Evolutionary conservation across 1,140 invertebrate species (phyloP).

Genomic region (Holotrichia oblita): DNA sequence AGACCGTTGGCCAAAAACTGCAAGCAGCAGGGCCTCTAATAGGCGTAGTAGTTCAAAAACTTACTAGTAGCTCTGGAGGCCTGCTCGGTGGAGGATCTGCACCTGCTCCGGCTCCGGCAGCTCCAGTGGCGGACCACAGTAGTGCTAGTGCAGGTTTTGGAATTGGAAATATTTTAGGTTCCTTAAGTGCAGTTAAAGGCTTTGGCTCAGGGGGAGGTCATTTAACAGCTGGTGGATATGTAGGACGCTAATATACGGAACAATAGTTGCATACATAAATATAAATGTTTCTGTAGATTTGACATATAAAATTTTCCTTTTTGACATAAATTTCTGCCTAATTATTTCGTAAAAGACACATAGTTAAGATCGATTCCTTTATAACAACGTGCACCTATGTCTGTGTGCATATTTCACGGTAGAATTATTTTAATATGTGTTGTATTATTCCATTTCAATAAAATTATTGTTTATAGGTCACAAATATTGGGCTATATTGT

Average conservation of each 20-base stretch:
- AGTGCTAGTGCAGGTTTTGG: conserved; percentile 54
- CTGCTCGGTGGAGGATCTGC: conserved; percentile 62
- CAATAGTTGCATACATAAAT: not conserved
- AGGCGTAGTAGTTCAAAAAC: conserved; percentile 64
- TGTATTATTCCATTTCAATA: no score
- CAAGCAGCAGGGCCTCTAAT: conserved; percentile 69
- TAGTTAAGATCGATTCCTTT: no score
- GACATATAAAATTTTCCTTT: not conserved
- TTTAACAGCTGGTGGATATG: conserved; percentile 21
- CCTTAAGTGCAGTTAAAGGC: conserved; percentile 16
- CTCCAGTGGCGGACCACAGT: conserved; percentile 9
- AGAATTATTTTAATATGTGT: no score
- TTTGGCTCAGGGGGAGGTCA: conserved; percentile 25
- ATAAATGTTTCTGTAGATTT: not conserved
- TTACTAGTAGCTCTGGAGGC: conserved; percentile 67
- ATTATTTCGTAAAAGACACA: no score
- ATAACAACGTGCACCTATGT: no score
- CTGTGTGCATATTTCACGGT: no score
- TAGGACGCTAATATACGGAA: not conserved
- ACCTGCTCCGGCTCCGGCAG: conserved; percentile 58
- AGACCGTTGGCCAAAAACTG: conserved; percentile 61
- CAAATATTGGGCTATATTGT: no score
- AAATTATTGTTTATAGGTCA: no score
- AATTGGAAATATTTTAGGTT: conserved; percentile 43
- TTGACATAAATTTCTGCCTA: no score